A percentile compares a stretch with the other conserved stretches of the same genome.
phyloP scores from a whole-genome alignment of 2,113 vertebrate species.

The Lasiurus borealis region DNA sequence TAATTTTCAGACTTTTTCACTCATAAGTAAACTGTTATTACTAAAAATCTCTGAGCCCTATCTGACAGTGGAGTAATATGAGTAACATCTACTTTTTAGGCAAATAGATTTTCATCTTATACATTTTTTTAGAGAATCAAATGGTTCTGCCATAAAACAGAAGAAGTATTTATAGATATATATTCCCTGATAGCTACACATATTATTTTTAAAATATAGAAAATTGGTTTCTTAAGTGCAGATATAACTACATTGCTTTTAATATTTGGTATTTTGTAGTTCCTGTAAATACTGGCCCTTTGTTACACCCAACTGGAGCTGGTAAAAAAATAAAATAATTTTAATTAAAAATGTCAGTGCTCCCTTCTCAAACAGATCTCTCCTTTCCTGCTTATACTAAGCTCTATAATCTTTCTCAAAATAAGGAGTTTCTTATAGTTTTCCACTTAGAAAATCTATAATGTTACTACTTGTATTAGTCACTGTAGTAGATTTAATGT shows the following conservation, averaged over 20 bases:
- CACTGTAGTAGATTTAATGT: conserved; percentile 6
- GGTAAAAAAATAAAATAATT: neutral
- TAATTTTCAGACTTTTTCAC: conserved; percentile 57
- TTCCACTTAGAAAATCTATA: conserved; percentile 47
- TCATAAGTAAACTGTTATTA: neutral
- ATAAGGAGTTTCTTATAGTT: conserved; percentile 39
- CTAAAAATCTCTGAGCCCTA: conserved; percentile 11
- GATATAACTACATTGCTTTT: neutral
- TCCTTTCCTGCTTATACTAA: neutral
- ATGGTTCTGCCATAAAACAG: neutral
- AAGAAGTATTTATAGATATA: neutral
- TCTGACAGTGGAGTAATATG: conserved; percentile 17
- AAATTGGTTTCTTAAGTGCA: conserved; percentile 45
- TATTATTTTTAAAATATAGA: conserved; percentile 18
- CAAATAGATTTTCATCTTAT: conserved; percentile 32
- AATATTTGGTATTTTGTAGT: conserved; percentile 46
- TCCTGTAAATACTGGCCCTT: neutral
- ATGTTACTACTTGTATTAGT: neutral
- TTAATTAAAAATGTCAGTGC: neutral
- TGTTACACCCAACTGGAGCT: neutral
- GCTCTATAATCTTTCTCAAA: conserved; percentile 36
- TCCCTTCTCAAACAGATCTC: neutral
- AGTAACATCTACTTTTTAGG: conserved; percentile 14
- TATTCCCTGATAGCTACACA: conserved; percentile 5
- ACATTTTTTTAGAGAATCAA: neutral